These are phyloP conservation scores for Sus scrofa DNA, from an alignment of 2,113 vertebrate genomes.

Conservation along the genomic window T2T-Sscrofa CM000823.6:10732501-10733000, in stretches of 20 bases:
- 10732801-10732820: neutral
- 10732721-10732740: neutral
- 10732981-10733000: neutral
- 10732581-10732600: too few relatives aligned
- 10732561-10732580: too few relatives aligned
- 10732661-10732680: too few relatives aligned
- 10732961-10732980: neutral
- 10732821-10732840: neutral
- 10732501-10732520: too few relatives aligned
- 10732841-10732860: neutral
- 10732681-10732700: neutral
- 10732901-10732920: neutral
- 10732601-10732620: too few relatives aligned
- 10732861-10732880: neutral
- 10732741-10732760: neutral
- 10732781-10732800: neutral
- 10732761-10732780: neutral
- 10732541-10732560: too few relatives aligned
- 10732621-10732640: too few relatives aligned
- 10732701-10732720: neutral
- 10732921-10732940: neutral
- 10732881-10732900: neutral
- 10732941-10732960: neutral
- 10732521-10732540: too few relatives aligned
- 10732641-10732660: too few relatives aligned